Evolutionary conservation across 2,797 vertebrate genomes (phyloP).

Genomic region (Poecilia picta): DNA sequence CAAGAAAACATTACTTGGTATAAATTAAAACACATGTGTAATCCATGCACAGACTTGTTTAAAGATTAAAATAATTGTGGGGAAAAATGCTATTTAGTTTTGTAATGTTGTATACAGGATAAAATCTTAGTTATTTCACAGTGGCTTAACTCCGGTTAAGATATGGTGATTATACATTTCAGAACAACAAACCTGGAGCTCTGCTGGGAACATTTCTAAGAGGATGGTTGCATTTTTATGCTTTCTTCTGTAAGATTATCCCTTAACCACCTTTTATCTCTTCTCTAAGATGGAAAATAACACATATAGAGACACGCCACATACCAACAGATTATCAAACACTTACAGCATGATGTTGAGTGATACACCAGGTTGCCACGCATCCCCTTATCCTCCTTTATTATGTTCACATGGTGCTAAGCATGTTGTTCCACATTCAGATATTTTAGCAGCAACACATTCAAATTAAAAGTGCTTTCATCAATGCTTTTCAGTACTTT

Average conservation of each 20-base stretch:
- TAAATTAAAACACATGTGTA: constrained; percentile 65
- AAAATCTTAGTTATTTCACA: constrained; percentile 49
- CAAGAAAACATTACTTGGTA: constrained; percentile 43
- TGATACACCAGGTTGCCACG: not conserved
- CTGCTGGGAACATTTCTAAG: not conserved
- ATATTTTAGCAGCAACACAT: not conserved
- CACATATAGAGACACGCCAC: constrained; percentile 30
- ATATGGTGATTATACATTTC: constrained; percentile 39
- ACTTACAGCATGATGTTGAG: constrained; percentile 27
- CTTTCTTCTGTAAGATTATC: constrained; percentile 41
- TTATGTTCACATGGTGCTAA: constrained; percentile 10
- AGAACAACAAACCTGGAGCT: constrained; percentile 31
- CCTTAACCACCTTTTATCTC: constrained; percentile 36
- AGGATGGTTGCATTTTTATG: constrained; percentile 17
- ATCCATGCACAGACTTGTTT: constrained; percentile 25
- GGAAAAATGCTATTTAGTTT: constrained; percentile 30
- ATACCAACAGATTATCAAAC: constrained; percentile 37
- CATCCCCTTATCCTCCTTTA: constrained; percentile 15
- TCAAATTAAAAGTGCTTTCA: not conserved
- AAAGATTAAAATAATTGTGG: not conserved
- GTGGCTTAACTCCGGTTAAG: constrained; percentile 33
- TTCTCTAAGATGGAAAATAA: constrained; percentile 18
- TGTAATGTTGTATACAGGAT: constrained; percentile 27
- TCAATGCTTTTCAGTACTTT: not conserved
- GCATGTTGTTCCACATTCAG: not conserved